Conservation (phyloP, 2,113 vertebrate species). For the Rhagologus leucostigma region DNA sequence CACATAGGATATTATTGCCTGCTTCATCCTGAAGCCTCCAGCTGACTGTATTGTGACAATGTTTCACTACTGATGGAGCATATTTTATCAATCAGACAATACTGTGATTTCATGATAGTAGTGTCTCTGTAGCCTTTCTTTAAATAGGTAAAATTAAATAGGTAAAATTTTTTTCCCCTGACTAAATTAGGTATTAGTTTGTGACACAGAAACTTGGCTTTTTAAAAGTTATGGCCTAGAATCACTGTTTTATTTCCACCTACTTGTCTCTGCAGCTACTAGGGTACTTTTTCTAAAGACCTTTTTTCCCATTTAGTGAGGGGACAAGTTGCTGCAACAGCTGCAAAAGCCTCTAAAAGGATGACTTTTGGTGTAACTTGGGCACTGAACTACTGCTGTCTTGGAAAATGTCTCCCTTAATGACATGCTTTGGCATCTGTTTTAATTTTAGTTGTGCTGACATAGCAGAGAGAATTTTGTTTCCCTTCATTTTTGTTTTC, state of each 20-base stretch:
- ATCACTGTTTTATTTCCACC: background rate
- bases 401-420: conserved; percentile 14
- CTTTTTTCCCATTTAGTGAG: background rate
- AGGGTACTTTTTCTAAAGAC: background rate
- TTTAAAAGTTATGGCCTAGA: background rate
- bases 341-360: background rate
- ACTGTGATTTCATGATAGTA: background rate
- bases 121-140: background rate
- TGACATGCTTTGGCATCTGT: conserved; percentile 3
- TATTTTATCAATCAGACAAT: background rate
- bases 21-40: background rate
- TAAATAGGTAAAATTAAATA: background rate
- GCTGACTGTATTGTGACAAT: background rate
- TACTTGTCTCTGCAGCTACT: background rate
- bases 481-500: background rate
- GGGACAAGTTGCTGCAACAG: background rate
- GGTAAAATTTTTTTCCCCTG: too few species aligned
- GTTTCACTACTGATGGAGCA: background rate
- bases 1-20: background rate
- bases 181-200: background rate
- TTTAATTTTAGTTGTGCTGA: conserved; percentile 47
- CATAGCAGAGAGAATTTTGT: background rate
- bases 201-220: background rate
- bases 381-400: background rate
- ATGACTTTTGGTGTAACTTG: background rate